These are phyloP conservation scores for Cepaea hortensis DNA, from an alignment of 2,888 invertebrate species.

Conservation along the genomic window DNA sequence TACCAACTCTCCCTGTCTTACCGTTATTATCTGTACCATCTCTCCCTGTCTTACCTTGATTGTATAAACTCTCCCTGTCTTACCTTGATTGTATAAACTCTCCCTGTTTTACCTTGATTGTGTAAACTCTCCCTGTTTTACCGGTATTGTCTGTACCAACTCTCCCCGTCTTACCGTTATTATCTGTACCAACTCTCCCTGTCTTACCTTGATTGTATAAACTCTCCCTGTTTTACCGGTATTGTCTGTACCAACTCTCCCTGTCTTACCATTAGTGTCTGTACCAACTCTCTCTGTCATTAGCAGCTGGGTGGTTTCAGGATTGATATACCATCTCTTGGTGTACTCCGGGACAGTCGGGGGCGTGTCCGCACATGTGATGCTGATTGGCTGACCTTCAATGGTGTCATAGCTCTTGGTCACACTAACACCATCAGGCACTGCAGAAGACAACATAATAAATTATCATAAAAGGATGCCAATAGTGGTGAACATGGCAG, in stretches of 20 bases:
- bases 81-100: background rate
- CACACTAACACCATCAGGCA: no score
- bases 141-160: background rate
- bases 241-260: background rate
- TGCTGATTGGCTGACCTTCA: background rate
- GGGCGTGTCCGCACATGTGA: background rate
- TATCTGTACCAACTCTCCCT: no score
- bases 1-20: no score
- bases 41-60: conserved; percentile 7
- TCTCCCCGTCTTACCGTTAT: no score
- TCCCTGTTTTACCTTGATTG: background rate
- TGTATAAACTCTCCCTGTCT: background rate
- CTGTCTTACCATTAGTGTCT: conserved; percentile 10
- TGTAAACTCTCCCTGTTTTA: background rate
- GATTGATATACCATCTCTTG: background rate
- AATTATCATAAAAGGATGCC: background rate
- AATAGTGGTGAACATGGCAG: no score
- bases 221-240: no score
- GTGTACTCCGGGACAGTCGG: conserved; percentile 16
- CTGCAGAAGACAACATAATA: background rate
- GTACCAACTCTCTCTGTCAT: background rate
- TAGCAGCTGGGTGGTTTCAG: background rate
- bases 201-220: no score
- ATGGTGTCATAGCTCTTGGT: no score
- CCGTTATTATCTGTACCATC: no score